Base-by-base conservation (phyloP, 2,113 vertebrate genomes). In the Pseudorhombus dupliciocellatus region DNA sequence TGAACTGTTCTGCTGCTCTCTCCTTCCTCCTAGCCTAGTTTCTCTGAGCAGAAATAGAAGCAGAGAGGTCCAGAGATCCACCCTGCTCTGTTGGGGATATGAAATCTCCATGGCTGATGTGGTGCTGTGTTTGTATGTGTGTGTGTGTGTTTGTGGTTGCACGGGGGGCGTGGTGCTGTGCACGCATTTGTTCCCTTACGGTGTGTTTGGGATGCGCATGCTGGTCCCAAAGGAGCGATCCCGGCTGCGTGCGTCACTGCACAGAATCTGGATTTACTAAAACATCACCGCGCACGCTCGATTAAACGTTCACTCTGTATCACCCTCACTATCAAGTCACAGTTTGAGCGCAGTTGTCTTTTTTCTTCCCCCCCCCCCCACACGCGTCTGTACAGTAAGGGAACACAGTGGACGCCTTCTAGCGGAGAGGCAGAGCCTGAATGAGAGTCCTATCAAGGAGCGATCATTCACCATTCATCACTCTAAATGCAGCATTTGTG, bases 21-120 rank as follows among this genome's bases (percentile, higher is more conserved):
- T 75, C 78, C 80, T 79, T 79, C 81, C 86, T 85, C 77, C 71
- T 84, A 92, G 87, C 93, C 93, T 90, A 91, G 86, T 90, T 94
- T 91, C 84, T 73, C 56, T 42, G 73, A 63, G 71, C 90, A 87
- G 87, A 93, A 94, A 94, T 94, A 93, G 93, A 91, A 84, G 7
- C 64, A 53, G 66, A 69, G 83, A 57, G 77, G 67, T n/a, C 71
- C 57, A 24, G 72, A 81, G 85, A 84, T 88, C 83, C 69, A 42
- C 37, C 9, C 14, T 46, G 79, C 81, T 87, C 89, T 84, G 80
- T 48, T 74, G 90, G 85, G 89, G 85, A 89, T 81, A 87, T 70
- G 37, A 92, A 90, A 89, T 85, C 85, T 53, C 53, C 53, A 61
- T n/a, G 55, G 70, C 66, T 66, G 65, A 76, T 66, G 69, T 58